Evolutionary conservation across 92 coral and sea anemone genomes (phyloP), one percentile per base, ranked within the genome.

Genomic region (Zoanthus gigantus): DNA sequence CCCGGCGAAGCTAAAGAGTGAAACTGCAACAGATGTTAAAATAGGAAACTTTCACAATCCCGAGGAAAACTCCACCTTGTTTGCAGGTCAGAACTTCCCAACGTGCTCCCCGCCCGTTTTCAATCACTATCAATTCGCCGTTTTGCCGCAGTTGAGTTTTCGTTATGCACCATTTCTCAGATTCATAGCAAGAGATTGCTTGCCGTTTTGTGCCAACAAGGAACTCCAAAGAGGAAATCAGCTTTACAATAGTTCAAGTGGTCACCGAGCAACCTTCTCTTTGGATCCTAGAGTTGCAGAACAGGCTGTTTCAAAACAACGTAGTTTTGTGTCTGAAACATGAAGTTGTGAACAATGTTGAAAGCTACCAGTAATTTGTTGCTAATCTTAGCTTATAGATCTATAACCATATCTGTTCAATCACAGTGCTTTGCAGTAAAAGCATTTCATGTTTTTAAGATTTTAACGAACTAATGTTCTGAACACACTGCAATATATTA

Each of bases 261-360:
- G 29, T 2, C 47, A 57, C 66, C 37, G 42, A n/a, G 52, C 50
- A 47, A 28, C 50, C 45, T 45, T 75, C 29, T 46, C 85, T 23
- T 14, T 71, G 73, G 52, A 71, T n/a, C 61, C 85, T 45, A 81
- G 75, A 6, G 9, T 17, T 65, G 74, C 56, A 50, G 66, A 46
- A 16, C 60, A 37, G 85, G 65, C 28, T 66, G 85, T 54, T 81
- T 67, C 63, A 81, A 81, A 47, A 73, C 7, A 80, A 57, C 42
- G 37, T 74, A 81, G 75, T 32, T 66, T 81, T 71, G 47, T 67
- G 23, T 66, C 23, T 81, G 58, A 81, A 48, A 53, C 75, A 81
- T 31, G 53, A 72, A 9, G 80, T 12, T 66, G 44, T 81, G 61
- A 81, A 32, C 7, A 81, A 81, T 28, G 32, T 58, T 50, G 29